Evolutionary conservation across 2,888 invertebrate genomes (phyloP), one percentile per base, ranked within the genome.

Genomic region (Erynnis tages): DNA sequence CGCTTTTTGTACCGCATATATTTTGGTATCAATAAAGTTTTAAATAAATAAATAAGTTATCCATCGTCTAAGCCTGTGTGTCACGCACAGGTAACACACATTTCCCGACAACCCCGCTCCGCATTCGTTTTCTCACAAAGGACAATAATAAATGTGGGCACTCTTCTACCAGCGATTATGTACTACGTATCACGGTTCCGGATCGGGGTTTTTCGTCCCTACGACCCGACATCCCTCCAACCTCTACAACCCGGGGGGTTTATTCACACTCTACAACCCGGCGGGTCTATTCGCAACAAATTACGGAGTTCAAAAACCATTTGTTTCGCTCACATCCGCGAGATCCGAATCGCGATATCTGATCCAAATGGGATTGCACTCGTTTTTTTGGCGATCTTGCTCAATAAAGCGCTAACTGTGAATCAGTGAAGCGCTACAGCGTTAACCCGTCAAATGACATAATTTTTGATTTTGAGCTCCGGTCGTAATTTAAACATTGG

Each of bases 131-230:
- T 67, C 69, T 71, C 67, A 75, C 76, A 77, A 76, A 75, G 72
- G 74, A 69, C 71, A 73, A 71, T 76, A 76, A 77, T 72, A 74
- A 71, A 75, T 73, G 71, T 73, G 68, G 68, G 69, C 65, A 65
- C 66, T 58, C 63, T 59, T 63, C 54, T 46, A 52, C 57, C 61
- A 55, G 54, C 60, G 71, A 72, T 67, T 66, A 67, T 65, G 60
- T 67, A 54, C 53, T 38, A 53, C 59, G 57, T 64, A 64, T 62
- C 65, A 52, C 54, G 52, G 59, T 59, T 59, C 54, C 62, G 63
- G 61, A 57, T 63, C 63, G 57, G 63, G 58, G 55, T 64, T 62
- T 67, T 61, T 32, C 32, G 34, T 17, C 32, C 16, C 25, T 25
- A 32, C 40, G 17, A 13, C 37, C 23, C 1, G 7, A 30, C 16